Evolutionary conservation across 1,140 invertebrate genomes (phyloP), one percentile per base, ranked within the genome.

Genomic region (Drosophila nasuta): DNA sequence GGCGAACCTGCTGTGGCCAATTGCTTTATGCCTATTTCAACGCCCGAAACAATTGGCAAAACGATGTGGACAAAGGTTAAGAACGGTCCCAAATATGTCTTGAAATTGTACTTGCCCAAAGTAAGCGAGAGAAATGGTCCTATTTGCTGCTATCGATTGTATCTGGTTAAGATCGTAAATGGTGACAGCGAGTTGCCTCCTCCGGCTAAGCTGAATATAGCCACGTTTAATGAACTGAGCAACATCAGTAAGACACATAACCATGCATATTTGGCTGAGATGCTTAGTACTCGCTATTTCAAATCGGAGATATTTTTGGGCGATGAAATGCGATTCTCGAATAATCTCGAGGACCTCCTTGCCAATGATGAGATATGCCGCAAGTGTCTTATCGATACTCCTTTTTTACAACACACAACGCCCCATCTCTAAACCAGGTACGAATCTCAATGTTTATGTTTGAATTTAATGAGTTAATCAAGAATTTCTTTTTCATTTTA

Each of bases 71-170:
- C 94, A 13, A 96, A 96, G 92, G 93, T 96, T 46, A 94, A 94
- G 43, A 93, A 95, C 57, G 94, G 94, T 51, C 93, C 95, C 46
- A 95, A 94, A 77, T 96, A 95, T 92, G 93, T 97, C 51, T 95
- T 97, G 60, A 95, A 96, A 76, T 88, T 97, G 11, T 94, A 94
- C 74, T 91, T 97, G 48, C 96, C 96, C 0, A 93, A 96, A 74
- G 94, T 97, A 11, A 96, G 96, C 0, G 96, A 98, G 88, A 93
- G 97, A 66, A 97, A 97, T 91, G 97, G 97, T 8, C 95, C 95
- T 4, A 97, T 98, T 77, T 97, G 97, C 92, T 97, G 97, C 79
- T 97, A 97, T 91, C 94, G 96, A 81, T 93, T 98, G 49, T 96
- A 96, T 93, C 93, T 97, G 79, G 95, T 97, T 1, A 95, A 95